Base-by-base conservation (phyloP, 2,113 vertebrate species). In the Pandion haliaetus region DNA sequence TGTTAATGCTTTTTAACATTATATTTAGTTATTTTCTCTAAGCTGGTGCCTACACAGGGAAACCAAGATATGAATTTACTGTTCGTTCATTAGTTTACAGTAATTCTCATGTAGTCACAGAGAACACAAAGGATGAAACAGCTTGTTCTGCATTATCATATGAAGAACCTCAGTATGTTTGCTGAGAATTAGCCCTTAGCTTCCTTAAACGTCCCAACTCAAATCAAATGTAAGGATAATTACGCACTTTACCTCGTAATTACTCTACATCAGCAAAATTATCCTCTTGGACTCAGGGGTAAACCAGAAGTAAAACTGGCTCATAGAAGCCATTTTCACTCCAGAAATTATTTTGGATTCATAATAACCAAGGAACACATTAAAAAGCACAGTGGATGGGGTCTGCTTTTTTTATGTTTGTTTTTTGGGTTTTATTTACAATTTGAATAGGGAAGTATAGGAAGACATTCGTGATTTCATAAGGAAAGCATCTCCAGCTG, bases 221-320 rank as follows among this genome's bases (percentile, higher is more conserved):
- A 92, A 90, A 92, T 61, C 18, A 94, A 86, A 94, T 54, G 9
- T 74, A 92, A 73, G 42, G 40, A 80, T 40, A 93, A 80, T 93
- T 87, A 84, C 7, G 52, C 42, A 81, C 58, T 90, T 86, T 66
- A 82, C 58, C 24, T 93, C 62, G 49, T 85, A 82, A 89, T 85
- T 85, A 92, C 36, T 72, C 57, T 50, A 79, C 23, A 91, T 80
- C n/a, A 74, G 29, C 26, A 93, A 94, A 95, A 96, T 90, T 88
- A 95, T 50, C 47, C 84, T 94, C 83, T 58, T n/a, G 66, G 81
- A 89, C 59, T 66, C 42, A 80, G 18, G 45, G 31, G 57, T 34
- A 94, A 80, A 87, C 15, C 23, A 80, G 54, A 95, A 78, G 55
- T 72, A 92, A 73, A 90, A 92, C 28, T 82, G 62, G 32, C 62